Base-by-base conservation (phyloP, 2,888 invertebrate species). In the Parasteatoda lunata region DNA sequence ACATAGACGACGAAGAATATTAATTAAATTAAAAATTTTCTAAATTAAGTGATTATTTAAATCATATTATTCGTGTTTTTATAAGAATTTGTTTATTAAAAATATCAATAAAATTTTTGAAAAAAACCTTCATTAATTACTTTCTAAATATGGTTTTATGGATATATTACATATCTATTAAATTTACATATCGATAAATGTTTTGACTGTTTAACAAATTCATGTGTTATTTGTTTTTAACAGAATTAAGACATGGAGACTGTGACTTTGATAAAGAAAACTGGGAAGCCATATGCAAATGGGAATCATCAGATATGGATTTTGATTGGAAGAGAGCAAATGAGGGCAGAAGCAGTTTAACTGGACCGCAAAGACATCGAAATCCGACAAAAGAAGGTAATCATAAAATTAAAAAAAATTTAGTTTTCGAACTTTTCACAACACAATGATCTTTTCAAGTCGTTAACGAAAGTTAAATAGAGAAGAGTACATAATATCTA, bases 301-400 rank as follows among this genome's bases (percentile, higher is more conserved):
- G 82, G 78, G 7, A 73, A 13, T 51, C 68, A 7, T 70, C 51
- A 51, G 48, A 76, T 3, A n/a, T 73, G 49, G 77, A 82, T 13
- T 84, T 88, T 49, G 75, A 85, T 2, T 88, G 88, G 88, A 45
- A 73, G 3, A 77, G 77, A 59, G 85, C 77, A 4, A 75, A 70
- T 5, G 48, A 64, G 47, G 59, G 68, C 9, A 66, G 77, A 13
- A 88, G 69, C 30, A n/a, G 49, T 4, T 30, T 78, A 9, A 88
- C 88, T 4, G 88, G 88, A 7, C 88, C 88, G 3, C 30, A 47
- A 6, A 69, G 72, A 45, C 72, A 76, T 51, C 86, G 87, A 3
- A 83, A 83, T 47, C 71, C 76, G 5, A 85, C 77, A 68, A 6
- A 52, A 15, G 54, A 78, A 30, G 89, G 89, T 80, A 77, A 69